Conservation (phyloP, 1,140 invertebrate species). For the Thaumatotibia leucotreta region DNA sequence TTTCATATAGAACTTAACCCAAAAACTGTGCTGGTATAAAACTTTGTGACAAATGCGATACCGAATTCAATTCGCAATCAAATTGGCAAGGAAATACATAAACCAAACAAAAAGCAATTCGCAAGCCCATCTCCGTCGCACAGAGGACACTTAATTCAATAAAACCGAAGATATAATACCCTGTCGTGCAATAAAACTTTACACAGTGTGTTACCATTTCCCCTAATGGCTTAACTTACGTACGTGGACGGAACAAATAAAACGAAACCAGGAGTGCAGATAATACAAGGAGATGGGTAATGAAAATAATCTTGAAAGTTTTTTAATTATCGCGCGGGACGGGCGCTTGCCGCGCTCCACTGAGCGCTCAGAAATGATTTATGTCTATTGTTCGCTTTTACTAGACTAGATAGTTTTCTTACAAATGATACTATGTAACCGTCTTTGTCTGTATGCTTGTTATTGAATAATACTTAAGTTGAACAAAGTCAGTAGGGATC, state of each 20-base stretch:
- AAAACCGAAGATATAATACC: conserved; percentile 32
- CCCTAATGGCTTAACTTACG: conserved; percentile 22
- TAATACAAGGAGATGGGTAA: conserved; percentile 30
- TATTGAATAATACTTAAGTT: neutral
- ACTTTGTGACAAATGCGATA: neutral
- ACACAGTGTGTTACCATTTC: conserved; percentile 4
- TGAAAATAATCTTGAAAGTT: conserved; percentile 53
- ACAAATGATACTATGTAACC: neutral
- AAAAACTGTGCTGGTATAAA: neutral
- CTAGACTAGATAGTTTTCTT: neutral
- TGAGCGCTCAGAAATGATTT: neutral
- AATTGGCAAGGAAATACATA: conserved; percentile 2
- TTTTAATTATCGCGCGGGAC: conserved; percentile 41
- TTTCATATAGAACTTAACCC: no score
- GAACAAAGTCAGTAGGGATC: neutral
- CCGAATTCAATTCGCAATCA: neutral
- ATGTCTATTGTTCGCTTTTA: neutral
- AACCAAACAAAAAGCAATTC: conserved; percentile 14
- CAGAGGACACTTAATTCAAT: conserved; percentile 34
- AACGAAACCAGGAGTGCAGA: conserved; percentile 1
- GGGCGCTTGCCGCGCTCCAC: neutral
- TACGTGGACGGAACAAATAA: conserved; percentile 16
- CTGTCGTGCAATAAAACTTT: conserved; percentile 33
- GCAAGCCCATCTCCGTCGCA: no score
- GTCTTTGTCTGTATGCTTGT: neutral